Percentiles rank a stretch among this genome's conserved stretches.
These are phyloP conservation scores for Protaetia brevitarsis DNA, from an alignment of 1,140 invertebrate genomes.

Conservation along the genomic window DNA sequence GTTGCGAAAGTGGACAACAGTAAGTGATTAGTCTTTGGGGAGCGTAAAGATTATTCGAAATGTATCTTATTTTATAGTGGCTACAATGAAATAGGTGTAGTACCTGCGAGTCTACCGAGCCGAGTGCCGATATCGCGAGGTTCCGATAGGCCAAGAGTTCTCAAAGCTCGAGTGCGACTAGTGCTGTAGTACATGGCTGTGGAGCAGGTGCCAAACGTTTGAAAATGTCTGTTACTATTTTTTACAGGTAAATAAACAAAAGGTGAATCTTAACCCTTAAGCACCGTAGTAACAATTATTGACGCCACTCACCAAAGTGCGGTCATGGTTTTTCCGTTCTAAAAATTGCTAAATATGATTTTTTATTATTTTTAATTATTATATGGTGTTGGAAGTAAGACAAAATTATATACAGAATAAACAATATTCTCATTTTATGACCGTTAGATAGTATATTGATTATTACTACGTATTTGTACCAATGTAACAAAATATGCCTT, in stretches of 20 bases:
- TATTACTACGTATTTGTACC: no score
- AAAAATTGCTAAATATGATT: not conserved
- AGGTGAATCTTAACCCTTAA: no score
- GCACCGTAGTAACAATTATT: no score
- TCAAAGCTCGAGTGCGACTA: constrained; percentile 40
- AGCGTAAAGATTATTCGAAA: not conserved
- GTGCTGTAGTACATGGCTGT: constrained; percentile 56
- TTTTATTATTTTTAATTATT: not conserved
- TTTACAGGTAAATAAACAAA: constrained; percentile 52
- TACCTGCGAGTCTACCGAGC: constrained; percentile 4
- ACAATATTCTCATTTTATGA: no score
- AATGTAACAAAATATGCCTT: no score
- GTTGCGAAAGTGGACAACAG: constrained; percentile 6
- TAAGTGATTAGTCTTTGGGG: not conserved
- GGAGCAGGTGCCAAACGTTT: constrained; percentile 62
- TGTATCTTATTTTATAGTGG: not conserved
- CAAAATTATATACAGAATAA: no score
- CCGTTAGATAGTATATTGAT: no score
- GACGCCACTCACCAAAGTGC: no score
- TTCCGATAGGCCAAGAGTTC: constrained; percentile 44
- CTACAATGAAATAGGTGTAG: constrained; percentile 1
- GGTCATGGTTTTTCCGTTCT: not conserved
- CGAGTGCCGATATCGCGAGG: not conserved
- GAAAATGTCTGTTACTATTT: constrained; percentile 66
- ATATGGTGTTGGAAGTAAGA: no score